phyloP scores from a whole-genome alignment of 2,113 vertebrate genomes.

The Ageneiosus marmoratus region DNA sequence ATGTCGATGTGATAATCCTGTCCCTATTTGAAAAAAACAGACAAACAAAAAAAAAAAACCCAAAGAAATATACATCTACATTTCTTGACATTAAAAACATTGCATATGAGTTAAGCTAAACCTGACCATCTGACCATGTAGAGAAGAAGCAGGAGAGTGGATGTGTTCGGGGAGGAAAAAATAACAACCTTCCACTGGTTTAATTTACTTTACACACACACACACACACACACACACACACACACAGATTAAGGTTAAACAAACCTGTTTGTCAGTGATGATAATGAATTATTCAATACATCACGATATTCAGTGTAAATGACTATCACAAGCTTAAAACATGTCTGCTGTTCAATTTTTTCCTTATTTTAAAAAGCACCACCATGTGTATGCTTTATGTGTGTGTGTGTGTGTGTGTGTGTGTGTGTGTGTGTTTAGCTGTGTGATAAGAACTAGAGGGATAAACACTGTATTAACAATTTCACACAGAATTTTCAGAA shows the following conservation, averaged over 20 bases:
- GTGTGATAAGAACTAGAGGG: too few species aligned
- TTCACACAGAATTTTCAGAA: background rate
- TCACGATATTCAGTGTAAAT: background rate
- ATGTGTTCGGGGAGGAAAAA: background rate
- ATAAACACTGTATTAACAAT: too few species aligned
- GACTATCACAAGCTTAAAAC: background rate
- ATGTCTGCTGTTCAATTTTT: background rate
- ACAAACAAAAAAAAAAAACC: background rate
- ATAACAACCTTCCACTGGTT: background rate
- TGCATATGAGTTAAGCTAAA: background rate
- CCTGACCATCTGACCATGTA: background rate
- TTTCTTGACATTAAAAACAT: background rate
- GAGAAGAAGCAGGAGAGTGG: background rate
- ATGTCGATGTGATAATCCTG: background rate
- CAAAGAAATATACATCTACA: background rate
- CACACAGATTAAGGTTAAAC: background rate
- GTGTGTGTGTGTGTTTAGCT: too few species aligned
- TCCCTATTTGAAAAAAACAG: background rate
- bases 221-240: slow-evolving; percentile 13
- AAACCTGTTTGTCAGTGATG: background rate
- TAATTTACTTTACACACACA: background rate
- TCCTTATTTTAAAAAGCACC: background rate
- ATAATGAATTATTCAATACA: background rate
- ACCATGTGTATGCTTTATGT: background rate
- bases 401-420: background rate